These are phyloP conservation scores for Silurus asotus DNA, from an alignment of 2,113 vertebrate genomes.

Conservation along the genomic window DNA sequence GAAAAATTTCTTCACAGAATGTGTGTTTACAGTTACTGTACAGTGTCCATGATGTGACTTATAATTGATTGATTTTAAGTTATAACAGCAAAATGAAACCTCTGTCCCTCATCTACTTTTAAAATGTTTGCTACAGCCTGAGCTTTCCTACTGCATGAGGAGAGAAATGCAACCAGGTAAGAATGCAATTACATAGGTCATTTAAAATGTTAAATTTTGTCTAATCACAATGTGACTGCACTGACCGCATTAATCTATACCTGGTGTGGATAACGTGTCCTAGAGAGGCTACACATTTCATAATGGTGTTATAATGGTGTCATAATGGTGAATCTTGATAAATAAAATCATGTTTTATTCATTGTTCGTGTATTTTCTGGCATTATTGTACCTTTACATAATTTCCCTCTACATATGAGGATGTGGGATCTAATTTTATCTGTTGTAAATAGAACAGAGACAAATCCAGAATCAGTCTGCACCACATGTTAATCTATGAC, in stretches of 20 bases:
- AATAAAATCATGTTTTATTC: constrained; percentile 37
- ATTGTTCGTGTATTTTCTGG: constrained; percentile 12
- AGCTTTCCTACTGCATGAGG: not conserved
- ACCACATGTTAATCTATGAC: constrained; percentile 28
- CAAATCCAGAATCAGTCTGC: constrained; percentile 5
- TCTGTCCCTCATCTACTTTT: not conserved
- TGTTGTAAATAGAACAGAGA: constrained; percentile 22
- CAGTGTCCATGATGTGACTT: not conserved
- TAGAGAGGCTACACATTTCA: constrained; percentile 39
- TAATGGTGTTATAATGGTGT: constrained; percentile 15
- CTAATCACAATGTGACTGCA: constrained; percentile 55
- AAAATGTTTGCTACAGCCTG: not conserved
- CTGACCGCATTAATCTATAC: constrained; percentile 43
- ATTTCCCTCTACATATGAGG: constrained; percentile 26
- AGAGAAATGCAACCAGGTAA: not conserved
- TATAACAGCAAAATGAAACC: not conserved
- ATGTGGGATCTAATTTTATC: constrained; percentile 38
- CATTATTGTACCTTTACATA: constrained; percentile 13
- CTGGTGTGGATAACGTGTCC: constrained; percentile 44
- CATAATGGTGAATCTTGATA: not conserved
- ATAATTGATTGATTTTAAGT: not conserved
- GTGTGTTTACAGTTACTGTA: not conserved
- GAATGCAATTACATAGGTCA: not conserved
- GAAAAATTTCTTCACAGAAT: not conserved
- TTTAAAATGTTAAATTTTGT: not conserved